Conservation (phyloP, 2,888 invertebrate species). For the Pseudococcus longispinus region DNA sequence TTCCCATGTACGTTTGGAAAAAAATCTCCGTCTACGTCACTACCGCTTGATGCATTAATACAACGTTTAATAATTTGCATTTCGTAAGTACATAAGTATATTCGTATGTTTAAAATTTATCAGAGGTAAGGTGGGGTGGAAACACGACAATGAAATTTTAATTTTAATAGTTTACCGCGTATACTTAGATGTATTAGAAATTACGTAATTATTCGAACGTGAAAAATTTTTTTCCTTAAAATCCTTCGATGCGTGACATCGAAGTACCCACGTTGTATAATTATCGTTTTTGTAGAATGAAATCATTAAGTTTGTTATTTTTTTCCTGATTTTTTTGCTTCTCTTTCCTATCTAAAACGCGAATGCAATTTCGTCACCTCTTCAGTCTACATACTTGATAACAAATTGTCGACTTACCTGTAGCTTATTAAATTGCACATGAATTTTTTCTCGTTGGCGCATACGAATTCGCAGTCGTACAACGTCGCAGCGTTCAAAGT, state of each 20-base stretch:
- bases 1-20: neutral
- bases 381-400: neutral
- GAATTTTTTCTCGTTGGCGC: constrained; percentile 75
- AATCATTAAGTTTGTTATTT: constrained; percentile 26
- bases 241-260: constrained; percentile 21
- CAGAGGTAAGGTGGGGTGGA: neutral
- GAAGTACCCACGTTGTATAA: neutral
- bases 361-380: constrained; percentile 2
- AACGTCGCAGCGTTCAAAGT: constrained; percentile 72
- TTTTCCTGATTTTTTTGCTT: neutral
- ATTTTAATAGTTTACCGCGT: neutral
- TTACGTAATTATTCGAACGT: constrained; percentile 29
- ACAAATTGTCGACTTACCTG: constrained; percentile 65
- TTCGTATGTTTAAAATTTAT: neutral
- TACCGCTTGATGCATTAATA: neutral
- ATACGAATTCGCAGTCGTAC: constrained; percentile 78
- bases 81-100: neutral
- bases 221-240: neutral
- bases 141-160: constrained; percentile 9
- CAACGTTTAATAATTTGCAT: constrained; percentile 21
- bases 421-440: constrained; percentile 79
- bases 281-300: constrained; percentile 1
- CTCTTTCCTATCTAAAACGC: neutral
- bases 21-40: neutral
- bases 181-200: neutral